Conservation (phyloP, 1,140 invertebrate species). For the Drosophila malerkotliana region DNA sequence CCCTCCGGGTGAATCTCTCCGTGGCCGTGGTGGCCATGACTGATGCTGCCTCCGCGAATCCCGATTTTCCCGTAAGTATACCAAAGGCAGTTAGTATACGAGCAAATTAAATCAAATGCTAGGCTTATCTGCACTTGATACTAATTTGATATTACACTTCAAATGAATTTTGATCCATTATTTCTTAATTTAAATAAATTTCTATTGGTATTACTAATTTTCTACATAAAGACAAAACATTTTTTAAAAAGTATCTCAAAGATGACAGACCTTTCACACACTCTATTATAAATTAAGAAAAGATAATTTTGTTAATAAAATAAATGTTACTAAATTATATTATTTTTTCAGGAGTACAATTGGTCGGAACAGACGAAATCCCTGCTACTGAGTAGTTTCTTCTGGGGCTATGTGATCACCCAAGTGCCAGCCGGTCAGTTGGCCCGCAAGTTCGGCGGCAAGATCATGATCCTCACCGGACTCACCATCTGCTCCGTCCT, state of each 20-base stretch:
- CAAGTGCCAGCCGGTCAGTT: slow-evolving; percentile 88
- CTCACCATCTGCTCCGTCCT: slow-evolving; percentile 85
- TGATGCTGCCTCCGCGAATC: slow-evolving; percentile 60
- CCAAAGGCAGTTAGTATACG: too few relatives aligned
- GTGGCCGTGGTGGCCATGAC: slow-evolving; percentile 86
- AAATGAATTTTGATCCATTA: too few relatives aligned
- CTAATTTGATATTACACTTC: too few relatives aligned
- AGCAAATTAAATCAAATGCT: too few relatives aligned
- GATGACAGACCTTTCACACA: too few relatives aligned
- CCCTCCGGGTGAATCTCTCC: slow-evolving; percentile 87
- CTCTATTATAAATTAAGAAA: not conserved
- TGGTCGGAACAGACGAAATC: slow-evolving; percentile 85
- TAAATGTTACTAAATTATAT: not conserved
- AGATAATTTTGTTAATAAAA: not conserved
- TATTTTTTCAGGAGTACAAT: slow-evolving; percentile 83
- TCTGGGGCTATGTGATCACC: slow-evolving; percentile 86
- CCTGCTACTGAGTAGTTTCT: slow-evolving; percentile 87
- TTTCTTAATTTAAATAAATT: too few relatives aligned
- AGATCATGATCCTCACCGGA: slow-evolving; percentile 86
- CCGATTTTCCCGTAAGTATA: slow-evolving; percentile 72
- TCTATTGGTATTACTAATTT: too few relatives aligned
- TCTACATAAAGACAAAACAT: too few relatives aligned
- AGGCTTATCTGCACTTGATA: not conserved
- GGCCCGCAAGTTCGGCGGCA: slow-evolving; percentile 87
- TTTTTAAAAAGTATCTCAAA: too few relatives aligned